Evolutionary conservation across 2,113 vertebrate genomes (phyloP).

Genomic region (Prietella phreatophila): DNA sequence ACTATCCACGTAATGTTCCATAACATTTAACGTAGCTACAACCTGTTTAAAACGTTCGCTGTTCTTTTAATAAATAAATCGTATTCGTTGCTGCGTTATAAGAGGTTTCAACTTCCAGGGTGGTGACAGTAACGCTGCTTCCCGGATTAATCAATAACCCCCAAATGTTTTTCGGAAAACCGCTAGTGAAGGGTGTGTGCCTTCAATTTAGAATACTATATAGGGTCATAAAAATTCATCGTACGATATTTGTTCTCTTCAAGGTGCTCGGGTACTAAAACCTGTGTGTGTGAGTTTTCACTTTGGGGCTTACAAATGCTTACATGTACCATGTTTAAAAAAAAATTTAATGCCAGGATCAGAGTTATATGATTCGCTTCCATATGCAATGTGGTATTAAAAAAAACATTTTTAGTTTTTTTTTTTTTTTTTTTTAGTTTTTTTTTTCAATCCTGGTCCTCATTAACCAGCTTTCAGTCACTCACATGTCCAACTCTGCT

Average conservation of each 20-base stretch:
- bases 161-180: not conserved
- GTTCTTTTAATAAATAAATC: not conserved
- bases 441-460: not conserved
- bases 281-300: too few relatives aligned
- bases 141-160: not conserved
- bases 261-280: too few relatives aligned
- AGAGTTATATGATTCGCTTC: not conserved
- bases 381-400: too few relatives aligned
- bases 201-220: not conserved
- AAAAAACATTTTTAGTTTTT: too few relatives aligned
- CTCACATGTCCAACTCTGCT: not conserved
- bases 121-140: not conserved
- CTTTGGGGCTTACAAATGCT: too few relatives aligned
- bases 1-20: not conserved
- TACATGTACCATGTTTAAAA: too few relatives aligned
- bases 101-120: not conserved
- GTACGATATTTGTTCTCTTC: too few relatives aligned
- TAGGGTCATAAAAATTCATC: not conserved
- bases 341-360: too few relatives aligned
- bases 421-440: not conserved
- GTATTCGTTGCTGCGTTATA: not conserved
- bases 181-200: not conserved
- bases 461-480: not conserved
- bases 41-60: not conserved
- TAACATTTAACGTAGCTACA: not conserved